Conservation (phyloP, 2,113 vertebrate species). For the Cairina moschata region DNA sequence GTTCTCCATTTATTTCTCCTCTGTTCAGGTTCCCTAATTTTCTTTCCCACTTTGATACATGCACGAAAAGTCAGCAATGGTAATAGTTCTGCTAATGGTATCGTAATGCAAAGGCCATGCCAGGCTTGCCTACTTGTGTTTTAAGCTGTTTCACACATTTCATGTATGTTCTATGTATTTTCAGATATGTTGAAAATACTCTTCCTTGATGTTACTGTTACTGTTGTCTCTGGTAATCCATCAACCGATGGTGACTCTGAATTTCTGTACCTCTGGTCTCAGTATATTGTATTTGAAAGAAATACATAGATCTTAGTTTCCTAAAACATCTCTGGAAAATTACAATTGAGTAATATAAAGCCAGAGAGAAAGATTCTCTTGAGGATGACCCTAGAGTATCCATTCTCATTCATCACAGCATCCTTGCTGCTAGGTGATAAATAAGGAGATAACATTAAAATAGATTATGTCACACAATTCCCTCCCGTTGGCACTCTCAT, state of each 20-base stretch:
- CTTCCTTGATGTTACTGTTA: neutral
- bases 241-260: neutral
- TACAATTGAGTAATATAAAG: neutral
- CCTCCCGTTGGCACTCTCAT: neutral
- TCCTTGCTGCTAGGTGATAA: neutral
- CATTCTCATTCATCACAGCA: neutral
- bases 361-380: neutral
- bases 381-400: neutral
- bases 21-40: neutral
- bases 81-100: neutral
- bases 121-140: neutral
- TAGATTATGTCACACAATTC: neutral
- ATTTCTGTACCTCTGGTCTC: neutral
- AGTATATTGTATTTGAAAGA: neutral
- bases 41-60: neutral
- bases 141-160: neutral
- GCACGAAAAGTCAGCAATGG: neutral
- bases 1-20: neutral
- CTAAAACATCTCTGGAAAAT: slow-evolving; percentile 2
- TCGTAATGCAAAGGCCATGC: neutral
- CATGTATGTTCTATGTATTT: neutral
- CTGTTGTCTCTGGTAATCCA: neutral
- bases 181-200: neutral
- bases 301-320: neutral
- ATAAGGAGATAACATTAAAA: neutral